Evolutionary conservation across 2,888 invertebrate genomes (phyloP).

Genomic region (Drosophila pseudotakahashii): DNA sequence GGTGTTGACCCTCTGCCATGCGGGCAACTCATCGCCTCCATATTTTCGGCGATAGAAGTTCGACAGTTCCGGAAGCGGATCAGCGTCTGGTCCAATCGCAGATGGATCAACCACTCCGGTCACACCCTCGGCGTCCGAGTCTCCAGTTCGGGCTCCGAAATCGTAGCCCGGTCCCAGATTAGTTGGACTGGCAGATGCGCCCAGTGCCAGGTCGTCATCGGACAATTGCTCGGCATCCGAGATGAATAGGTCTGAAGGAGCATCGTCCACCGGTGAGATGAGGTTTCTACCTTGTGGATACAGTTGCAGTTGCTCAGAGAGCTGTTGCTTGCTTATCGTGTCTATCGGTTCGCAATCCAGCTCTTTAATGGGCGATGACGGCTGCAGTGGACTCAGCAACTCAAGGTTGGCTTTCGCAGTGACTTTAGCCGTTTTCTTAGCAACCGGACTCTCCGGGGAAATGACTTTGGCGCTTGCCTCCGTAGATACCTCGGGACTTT

Average conservation of each 20-base stretch:
- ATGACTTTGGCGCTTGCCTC: background rate
- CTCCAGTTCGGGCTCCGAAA: conserved; percentile 14
- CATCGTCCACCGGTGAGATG: conserved; percentile 55
- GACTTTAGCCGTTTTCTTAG: conserved; percentile 4
- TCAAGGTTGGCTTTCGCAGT: background rate
- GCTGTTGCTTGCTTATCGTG: conserved; percentile 52
- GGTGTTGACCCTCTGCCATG: conserved; percentile 40
- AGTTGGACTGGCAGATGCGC: conserved; percentile 84
- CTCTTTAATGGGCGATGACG: conserved; percentile 41
- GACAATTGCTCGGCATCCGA: conserved; percentile 81
- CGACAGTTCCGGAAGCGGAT: conserved; percentile 22
- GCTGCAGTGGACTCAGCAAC: conserved; percentile 6
- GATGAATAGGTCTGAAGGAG: conserved; percentile 72
- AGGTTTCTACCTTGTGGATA: conserved; percentile 49
- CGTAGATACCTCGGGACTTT: background rate
- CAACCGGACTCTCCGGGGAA: conserved; percentile 10
- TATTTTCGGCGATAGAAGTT: conserved; percentile 63
- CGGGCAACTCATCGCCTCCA: conserved; percentile 56
- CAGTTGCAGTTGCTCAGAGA: conserved; percentile 47
- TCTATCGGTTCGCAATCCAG: conserved; percentile 34
- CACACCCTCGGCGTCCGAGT: conserved; percentile 27
- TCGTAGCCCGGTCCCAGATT: conserved; percentile 41
- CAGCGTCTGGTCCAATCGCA: conserved; percentile 15
- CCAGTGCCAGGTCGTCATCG: conserved; percentile 83
- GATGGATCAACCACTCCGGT: conserved; percentile 19